phyloP scores from a whole-genome alignment of 2,797 vertebrate species.

The Labeo calbasu region DNA sequence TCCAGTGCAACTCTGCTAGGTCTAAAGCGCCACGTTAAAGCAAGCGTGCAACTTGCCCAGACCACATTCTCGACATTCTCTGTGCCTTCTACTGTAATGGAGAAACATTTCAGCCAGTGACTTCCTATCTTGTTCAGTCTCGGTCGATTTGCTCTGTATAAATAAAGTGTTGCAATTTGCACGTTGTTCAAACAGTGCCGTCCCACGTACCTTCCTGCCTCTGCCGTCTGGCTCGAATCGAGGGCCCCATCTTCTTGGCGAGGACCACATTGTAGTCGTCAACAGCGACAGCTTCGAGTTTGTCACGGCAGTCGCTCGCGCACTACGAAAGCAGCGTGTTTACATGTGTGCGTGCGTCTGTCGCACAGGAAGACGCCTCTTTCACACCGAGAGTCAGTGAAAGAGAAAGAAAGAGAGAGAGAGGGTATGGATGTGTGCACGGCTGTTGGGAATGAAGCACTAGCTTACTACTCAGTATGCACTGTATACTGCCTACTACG shows the following conservation, averaged over 20 bases:
- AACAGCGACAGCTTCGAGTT: constrained; percentile 49
- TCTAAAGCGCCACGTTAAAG: constrained; percentile 26
- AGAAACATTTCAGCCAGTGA: constrained; percentile 23
- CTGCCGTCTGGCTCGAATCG: constrained; percentile 60
- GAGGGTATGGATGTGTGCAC: constrained; percentile 37
- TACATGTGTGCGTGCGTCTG: constrained; percentile 57
- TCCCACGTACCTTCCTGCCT: constrained; percentile 70
- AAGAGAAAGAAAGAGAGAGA: constrained; percentile 20
- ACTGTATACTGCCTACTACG: background rate
- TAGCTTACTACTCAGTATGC: background rate
- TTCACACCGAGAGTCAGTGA: constrained; percentile 12
- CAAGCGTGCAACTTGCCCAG: background rate
- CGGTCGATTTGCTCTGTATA: background rate
- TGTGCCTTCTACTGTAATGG: constrained; percentile 22
- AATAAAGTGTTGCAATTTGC: background rate
- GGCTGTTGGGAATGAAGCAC: constrained; percentile 13
- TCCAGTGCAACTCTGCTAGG: background rate
- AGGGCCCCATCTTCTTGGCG: constrained; percentile 63
- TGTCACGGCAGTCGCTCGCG: constrained; percentile 58
- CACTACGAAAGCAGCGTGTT: constrained; percentile 49
- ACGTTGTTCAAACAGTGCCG: background rate
- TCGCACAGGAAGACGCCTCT: constrained; percentile 63
- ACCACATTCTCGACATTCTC: constrained; percentile 33
- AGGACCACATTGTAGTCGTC: constrained; percentile 65
- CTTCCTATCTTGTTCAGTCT: constrained; percentile 1